phyloP scores from a whole-genome alignment of 1,140 invertebrate species.

The Macrobrachium nipponense region DNA sequence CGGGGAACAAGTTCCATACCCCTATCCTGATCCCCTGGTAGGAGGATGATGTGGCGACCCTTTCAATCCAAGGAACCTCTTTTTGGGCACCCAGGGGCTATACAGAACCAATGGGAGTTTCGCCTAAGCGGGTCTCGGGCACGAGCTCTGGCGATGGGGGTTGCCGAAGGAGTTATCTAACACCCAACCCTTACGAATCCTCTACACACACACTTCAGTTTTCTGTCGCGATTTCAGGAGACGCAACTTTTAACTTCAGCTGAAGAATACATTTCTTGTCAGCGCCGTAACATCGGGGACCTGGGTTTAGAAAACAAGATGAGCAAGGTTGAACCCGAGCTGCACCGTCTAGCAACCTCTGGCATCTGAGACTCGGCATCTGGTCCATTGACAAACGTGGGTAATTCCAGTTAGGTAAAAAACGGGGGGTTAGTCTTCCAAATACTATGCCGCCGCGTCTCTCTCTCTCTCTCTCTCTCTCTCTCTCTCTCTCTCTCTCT shows the following conservation, averaged over 20 bases:
- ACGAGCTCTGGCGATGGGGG: constrained; percentile 14
- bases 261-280: too few relatives aligned
- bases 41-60: too few relatives aligned
- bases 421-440: constrained; percentile 22
- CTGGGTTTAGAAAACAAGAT: too few relatives aligned
- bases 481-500: background rate
- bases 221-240: background rate
- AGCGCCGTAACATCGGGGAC: too few relatives aligned
- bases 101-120: constrained; percentile 27
- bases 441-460: background rate
- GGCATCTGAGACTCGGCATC: constrained; percentile 34
- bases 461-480: constrained; percentile 32
- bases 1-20: background rate
- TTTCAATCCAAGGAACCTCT: constrained; percentile 37
- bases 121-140: constrained; percentile 44
- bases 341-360: background rate
- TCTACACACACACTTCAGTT: background rate
- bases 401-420: constrained; percentile 52
- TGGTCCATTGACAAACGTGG: constrained; percentile 54
- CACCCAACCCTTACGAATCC: background rate
- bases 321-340: background rate
- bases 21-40: background rate
- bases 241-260: too few relatives aligned
- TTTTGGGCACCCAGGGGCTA: constrained; percentile 47
- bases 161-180: background rate